Percentiles rank a stretch among this genome's conserved stretches.
phyloP scores from a whole-genome alignment of 1,140 invertebrate genomes.

The Tetragonula clypearis region DNA sequence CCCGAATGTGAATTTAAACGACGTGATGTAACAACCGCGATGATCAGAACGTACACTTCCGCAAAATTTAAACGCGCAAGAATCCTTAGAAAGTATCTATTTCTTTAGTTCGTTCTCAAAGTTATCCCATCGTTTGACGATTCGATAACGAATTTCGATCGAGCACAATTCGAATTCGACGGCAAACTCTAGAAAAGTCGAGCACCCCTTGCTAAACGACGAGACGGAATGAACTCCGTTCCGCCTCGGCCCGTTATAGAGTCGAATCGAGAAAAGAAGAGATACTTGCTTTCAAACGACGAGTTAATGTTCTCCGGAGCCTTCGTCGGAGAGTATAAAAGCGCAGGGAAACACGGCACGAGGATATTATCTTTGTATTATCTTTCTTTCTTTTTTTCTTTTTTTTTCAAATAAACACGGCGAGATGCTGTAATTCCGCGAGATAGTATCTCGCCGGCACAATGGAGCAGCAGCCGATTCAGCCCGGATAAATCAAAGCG shows the following conservation, averaged over 20 bases:
- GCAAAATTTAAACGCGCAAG: no score
- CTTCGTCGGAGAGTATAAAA: not conserved
- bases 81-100: no score
- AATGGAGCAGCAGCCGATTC: constrained; percentile 18
- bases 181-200: no score
- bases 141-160: not conserved
- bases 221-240: not conserved
- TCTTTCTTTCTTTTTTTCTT: no score
- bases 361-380: not conserved
- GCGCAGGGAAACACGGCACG: not conserved
- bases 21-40: no score
- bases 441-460: constrained; percentile 21
- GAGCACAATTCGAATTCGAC: not conserved
- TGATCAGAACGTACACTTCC: no score
- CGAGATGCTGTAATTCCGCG: constrained; percentile 13
- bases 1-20: no score
- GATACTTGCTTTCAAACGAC: not conserved
- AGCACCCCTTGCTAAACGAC: not conserved
- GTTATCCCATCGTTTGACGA: not conserved
- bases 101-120: not conserved
- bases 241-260: no score
- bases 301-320: not conserved
- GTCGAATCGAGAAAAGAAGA: not conserved
- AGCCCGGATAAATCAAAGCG: constrained; percentile 42
- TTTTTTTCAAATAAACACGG: constrained; percentile 29